phyloP scores from a whole-genome alignment of 2,113 vertebrate genomes.

The Amblyornis subalaris region DNA sequence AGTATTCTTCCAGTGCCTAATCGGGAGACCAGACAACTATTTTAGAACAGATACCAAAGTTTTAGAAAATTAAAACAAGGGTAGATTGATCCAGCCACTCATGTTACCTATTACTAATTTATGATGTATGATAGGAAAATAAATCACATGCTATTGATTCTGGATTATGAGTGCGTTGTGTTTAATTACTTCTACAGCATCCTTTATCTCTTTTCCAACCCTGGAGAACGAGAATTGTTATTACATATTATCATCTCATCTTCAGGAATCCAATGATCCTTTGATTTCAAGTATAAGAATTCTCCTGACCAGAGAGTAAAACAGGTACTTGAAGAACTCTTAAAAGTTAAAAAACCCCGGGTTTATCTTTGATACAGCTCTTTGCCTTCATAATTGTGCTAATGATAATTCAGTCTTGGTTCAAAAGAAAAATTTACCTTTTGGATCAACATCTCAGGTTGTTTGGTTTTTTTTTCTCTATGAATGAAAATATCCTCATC shows the following conservation, averaged over 20 bases:
- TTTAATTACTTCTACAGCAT: slow-evolving; percentile 18
- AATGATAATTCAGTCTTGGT: not conserved
- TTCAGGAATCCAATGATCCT: not conserved
- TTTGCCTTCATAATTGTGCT: not conserved
- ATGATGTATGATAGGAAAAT: slow-evolving; percentile 10
- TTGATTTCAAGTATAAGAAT: not conserved
- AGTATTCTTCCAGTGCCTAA: not conserved
- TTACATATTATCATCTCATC: not conserved
- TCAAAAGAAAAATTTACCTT: not conserved
- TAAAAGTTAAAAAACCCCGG: rapidly evolving
- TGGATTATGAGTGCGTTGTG: not conserved
- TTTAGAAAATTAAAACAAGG: not conserved
- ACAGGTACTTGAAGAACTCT: not conserved
- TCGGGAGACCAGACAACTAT: not conserved
- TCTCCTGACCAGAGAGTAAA: not conserved
- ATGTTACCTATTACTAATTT: slow-evolving; percentile 4
- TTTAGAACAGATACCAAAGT: not conserved
- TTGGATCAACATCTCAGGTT: not conserved
- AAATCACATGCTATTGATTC: slow-evolving; percentile 30
- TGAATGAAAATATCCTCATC: not conserved
- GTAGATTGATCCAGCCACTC: not conserved
- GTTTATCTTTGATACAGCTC: not conserved
- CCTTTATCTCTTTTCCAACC: not conserved
- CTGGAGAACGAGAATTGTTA: not conserved
- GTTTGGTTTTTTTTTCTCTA: not conserved